Base-by-base conservation (phyloP, 1,140 invertebrate genomes). In the Holotrichia oblita region DNA sequence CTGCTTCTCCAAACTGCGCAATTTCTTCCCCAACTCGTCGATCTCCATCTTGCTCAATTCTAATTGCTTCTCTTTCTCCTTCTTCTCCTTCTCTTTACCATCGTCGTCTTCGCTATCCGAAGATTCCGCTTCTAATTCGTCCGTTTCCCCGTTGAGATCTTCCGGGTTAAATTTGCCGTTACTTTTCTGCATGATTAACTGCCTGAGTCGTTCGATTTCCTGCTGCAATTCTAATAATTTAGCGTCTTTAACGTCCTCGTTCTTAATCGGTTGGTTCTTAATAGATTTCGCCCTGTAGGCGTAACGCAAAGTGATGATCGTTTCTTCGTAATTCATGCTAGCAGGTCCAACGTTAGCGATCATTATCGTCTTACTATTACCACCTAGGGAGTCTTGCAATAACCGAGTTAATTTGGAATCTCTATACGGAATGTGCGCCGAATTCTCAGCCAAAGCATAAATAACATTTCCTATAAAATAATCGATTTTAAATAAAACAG, bases 341-440 rank as follows among this genome's bases (percentile, higher is more conserved):
- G 97, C 96, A n/a, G 97, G 97, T 7, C 97, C 97, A 83, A n/a
- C n/a, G n/a, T 97, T 98, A n/a, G 97, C 97, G 40, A 99, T 95
- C 97, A 99, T 99, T 42, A 98, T 94, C 10, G 97, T 99, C 87
- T 97, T 97, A 59, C 97, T 96, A 90, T 99, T 99, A 9, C 97
- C 97, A 80, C 97, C 97, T 10, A 98, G 88, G 0, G 96, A 98
- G 89, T 98, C 97, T 89, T 98, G 96, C 72, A 99, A 88, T 41
- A 98, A 89, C 73, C 97, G 89, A 0, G 97, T n/a, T n/a, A n/a
- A n/a, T n/a, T n/a, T n/a, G n/a, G n/a, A n/a, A n/a, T n/a, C n/a
- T n/a, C n/a, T n/a, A 88, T 98, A 98, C 3, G 97, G 97, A 80
- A 98, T 95, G 88, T 95, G 94, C 20, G 93, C 92, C 79, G 93